Evolutionary conservation across 64 coral and sea anemone genomes (phyloP), one percentile per base, ranked within the genome.

Genomic region (Acropora yongei): DNA sequence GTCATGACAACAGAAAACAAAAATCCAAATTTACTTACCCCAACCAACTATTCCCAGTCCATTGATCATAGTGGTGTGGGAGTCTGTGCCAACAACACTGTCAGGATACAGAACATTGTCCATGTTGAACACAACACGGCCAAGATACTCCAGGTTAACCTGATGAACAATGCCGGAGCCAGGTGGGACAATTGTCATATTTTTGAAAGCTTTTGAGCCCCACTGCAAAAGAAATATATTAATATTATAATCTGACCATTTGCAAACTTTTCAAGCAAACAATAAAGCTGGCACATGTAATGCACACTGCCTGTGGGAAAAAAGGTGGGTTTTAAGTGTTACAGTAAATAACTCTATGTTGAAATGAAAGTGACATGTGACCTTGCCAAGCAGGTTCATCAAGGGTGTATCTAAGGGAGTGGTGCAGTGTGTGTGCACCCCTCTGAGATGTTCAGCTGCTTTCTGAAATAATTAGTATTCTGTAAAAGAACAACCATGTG

Each of bases 31-130:
- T 16, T 55, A 60, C 93, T 95, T 51, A 98, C 96, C 96, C 96
- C 96, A 98, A 13, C 96, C 96, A 77, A 98, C 91, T 83, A 98
- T 93, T 46, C 96, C 96, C 46, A 98, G 90, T 30, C 96, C 96
- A 89, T 98, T 98, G 9, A 98, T 98, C 96, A 98, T 98, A 1
- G 96, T 98, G 45, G 96, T 98, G 40, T 98, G 96, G 11, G 96
- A 98, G 68, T 98, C 96, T 74, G 96, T 98, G 3, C 96, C 96
- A 2, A 98, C 96, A 60, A 98, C 83, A 89, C 96, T 98, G 48
- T 98, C 96, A 17, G 96, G 96, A 46, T 90, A 98, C 43, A 98
- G 66, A 14, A 98, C 67, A 6, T 79, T 74, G 16, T 91, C 43
- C 8, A 85, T 79, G 42, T 91, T 91, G 46, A 93, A 95, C 2